Conservation (phyloP, 2,113 vertebrate species). For the Nesogale talazaci region DNA sequence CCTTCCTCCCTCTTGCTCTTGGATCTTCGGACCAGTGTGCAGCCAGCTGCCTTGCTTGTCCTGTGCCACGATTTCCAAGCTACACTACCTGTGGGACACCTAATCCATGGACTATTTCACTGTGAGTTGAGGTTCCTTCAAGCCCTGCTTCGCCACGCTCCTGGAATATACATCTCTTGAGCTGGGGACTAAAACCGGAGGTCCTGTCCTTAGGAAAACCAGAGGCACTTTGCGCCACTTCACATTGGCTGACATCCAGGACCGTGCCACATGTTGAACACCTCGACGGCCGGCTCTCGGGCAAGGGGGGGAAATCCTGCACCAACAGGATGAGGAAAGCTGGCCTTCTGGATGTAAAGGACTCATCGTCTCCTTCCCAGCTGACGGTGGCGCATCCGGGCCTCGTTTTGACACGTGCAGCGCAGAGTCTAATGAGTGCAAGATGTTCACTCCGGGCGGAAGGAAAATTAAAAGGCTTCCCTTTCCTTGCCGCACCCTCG, state of each 20-base stretch:
- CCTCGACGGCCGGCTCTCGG: background rate
- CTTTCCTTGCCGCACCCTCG: rapidly evolving
- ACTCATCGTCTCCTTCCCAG: constrained; percentile 35
- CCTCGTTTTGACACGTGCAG: constrained; percentile 38
- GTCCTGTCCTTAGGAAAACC: constrained; percentile 7
- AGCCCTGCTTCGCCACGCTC: no score
- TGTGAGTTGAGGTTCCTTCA: no score
- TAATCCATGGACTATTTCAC: no score
- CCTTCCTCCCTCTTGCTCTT: no score
- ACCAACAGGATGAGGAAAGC: background rate
- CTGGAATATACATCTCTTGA: no score
- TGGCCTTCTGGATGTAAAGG: background rate
- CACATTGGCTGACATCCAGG: background rate
- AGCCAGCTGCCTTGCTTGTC: no score
- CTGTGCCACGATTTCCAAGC: no score
- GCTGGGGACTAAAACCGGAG: constrained; percentile 54
- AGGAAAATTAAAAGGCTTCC: constrained; percentile 19
- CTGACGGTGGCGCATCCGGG: constrained; percentile 13
- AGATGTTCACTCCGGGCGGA: constrained; percentile 12
- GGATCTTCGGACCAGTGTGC: no score
- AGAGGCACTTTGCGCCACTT: background rate
- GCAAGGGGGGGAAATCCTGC: background rate
- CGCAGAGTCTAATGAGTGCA: constrained; percentile 41
- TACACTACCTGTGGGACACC: no score
- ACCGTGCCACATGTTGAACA: background rate